Evolutionary conservation across 2,888 invertebrate genomes (phyloP).

Genomic region (Sturmia bella): DNA sequence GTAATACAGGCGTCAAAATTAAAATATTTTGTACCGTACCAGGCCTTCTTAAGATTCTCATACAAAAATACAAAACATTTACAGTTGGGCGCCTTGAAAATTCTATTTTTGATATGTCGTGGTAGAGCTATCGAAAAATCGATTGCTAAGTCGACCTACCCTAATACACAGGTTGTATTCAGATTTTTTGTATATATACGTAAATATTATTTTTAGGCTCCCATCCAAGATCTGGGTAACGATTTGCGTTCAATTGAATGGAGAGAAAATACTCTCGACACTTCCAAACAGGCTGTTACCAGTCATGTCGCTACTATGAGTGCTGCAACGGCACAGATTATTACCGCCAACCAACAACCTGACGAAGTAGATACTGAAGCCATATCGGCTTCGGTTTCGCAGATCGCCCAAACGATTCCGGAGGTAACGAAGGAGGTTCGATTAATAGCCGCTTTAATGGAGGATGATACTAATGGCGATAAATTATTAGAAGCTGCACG

Average conservation of each 20-base stretch:
- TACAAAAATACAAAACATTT: too few species aligned
- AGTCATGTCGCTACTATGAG: conserved; percentile 99
- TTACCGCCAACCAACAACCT: conserved; percentile 92
- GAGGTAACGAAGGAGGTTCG: conserved; percentile 93
- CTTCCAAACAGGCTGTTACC: conserved; percentile 97
- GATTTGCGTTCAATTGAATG: conserved; percentile 95
- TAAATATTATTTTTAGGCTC: conserved; percentile 74
- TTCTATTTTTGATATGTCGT: too few species aligned
- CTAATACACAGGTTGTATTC: too few species aligned
- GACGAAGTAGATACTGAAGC: conserved; percentile 97
- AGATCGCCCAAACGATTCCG: conserved; percentile 97
- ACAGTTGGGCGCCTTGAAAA: too few species aligned
- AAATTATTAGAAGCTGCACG: conserved; percentile 95
- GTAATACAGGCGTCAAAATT: too few species aligned
- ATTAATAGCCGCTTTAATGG: conserved; percentile 96
- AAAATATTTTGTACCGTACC: too few species aligned
- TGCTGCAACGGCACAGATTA: conserved; percentile 98
- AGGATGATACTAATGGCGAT: conserved; percentile 92
- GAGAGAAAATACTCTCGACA: conserved; percentile 96
- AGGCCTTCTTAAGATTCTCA: not conserved
- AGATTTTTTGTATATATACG: too few species aligned
- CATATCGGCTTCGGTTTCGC: conserved; percentile 97
- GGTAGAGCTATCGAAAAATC: too few species aligned
- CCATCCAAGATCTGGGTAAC: conserved; percentile 89
- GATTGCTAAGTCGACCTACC: too few species aligned